Conservation (phyloP, 2,797 vertebrate genomes). For the Synaphobranchus kaupii region DNA sequence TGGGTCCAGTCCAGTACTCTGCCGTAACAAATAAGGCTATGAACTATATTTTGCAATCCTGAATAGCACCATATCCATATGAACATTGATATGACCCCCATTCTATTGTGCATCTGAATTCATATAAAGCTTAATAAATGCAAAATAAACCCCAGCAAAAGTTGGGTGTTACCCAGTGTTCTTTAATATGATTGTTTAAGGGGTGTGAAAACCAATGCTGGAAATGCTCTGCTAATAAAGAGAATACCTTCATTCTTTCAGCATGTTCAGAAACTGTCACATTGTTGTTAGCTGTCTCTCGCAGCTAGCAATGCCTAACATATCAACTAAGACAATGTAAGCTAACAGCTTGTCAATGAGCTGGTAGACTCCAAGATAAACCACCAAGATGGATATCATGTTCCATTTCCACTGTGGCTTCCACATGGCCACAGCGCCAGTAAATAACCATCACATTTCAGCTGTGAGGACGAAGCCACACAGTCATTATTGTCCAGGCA, state of each 20-base stretch:
- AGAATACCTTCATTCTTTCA: too few relatives aligned
- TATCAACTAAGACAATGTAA: neutral
- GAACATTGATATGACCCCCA: too few relatives aligned
- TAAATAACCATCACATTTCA: neutral
- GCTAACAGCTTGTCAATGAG: neutral
- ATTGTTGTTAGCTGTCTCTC: neutral
- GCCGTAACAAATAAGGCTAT: too few relatives aligned
- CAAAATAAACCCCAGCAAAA: too few relatives aligned
- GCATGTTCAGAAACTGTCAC: too few relatives aligned
- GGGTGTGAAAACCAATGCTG: neutral
- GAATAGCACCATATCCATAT: too few relatives aligned
- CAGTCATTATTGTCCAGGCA: neutral
- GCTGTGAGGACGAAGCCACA: neutral
- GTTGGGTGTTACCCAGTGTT: too few relatives aligned
- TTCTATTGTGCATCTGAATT: too few relatives aligned
- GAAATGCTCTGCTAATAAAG: too few relatives aligned
- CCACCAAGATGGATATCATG: neutral
- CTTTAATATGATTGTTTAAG: neutral
- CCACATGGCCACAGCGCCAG: neutral
- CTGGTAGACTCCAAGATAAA: neutral
- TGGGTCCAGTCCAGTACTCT: too few relatives aligned
- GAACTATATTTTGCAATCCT: too few relatives aligned
- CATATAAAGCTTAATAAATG: too few relatives aligned
- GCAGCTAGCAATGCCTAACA: neutral
- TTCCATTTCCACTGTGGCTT: neutral